A percentile compares a stretch with the other conserved stretches of the same genome.
These are phyloP conservation scores for Rhinolophus ferrumequinum DNA, from an alignment of 2,113 vertebrate genomes.

Conservation along the genomic window DNA sequence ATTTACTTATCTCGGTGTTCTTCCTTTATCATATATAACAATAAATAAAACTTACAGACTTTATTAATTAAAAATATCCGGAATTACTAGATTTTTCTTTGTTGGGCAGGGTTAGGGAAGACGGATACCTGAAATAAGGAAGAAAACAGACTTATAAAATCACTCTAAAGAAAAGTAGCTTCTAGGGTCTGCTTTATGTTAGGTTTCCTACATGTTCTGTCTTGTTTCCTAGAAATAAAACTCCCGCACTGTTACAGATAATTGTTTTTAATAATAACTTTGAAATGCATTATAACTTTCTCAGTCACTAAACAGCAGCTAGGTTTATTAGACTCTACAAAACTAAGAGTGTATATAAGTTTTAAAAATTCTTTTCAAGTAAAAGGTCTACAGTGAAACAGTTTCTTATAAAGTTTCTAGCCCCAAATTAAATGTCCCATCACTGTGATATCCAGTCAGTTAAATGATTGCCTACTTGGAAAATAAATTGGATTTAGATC, in stretches of 20 bases:
- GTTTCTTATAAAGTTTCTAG: not conserved
- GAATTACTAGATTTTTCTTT: not conserved
- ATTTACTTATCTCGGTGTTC: conserved; percentile 4
- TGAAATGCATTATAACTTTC: not conserved
- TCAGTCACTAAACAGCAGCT: not conserved
- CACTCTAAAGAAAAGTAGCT: not conserved
- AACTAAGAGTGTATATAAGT: not conserved
- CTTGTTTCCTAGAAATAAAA: conserved; percentile 5
- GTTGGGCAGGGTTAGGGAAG: not conserved
- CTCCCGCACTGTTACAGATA: not conserved
- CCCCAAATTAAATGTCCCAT: not conserved
- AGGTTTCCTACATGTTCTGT: not conserved
- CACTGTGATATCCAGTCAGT: not conserved
- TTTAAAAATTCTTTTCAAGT: not conserved
- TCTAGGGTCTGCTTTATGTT: not conserved
- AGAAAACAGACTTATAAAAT: conserved; percentile 33
- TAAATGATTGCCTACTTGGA: not conserved
- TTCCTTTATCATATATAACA: not conserved
- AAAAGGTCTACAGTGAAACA: not conserved
- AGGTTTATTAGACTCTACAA: not conserved
- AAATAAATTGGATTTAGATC: not conserved
- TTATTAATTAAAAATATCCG: conserved; percentile 23
- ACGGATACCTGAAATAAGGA: not conserved
- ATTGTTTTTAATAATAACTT: not conserved
- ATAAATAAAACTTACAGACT: not conserved